These are phyloP conservation scores for Eristalinus aeneus DNA, from an alignment of 2,888 invertebrate species.

Conservation along the genomic window DNA sequence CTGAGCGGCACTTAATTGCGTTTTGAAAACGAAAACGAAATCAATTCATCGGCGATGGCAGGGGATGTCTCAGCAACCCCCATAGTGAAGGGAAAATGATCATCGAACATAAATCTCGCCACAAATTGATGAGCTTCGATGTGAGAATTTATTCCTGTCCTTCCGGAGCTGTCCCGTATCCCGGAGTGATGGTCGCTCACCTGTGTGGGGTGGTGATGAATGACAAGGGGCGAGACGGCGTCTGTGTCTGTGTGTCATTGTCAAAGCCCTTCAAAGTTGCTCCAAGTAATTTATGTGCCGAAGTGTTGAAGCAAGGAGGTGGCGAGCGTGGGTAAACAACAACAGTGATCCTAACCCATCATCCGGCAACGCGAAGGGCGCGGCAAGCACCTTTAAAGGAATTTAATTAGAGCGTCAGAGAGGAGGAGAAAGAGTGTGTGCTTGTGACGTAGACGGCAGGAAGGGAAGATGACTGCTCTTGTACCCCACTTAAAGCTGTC, in stretches of 20 bases:
- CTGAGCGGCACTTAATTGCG: constrained; percentile 15
- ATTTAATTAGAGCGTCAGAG: constrained; percentile 25
- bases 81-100: neutral
- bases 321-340: neutral
- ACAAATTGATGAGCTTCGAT: constrained; percentile 45
- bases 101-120: constrained; percentile 37
- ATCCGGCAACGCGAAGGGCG: neutral
- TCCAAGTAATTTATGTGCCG: constrained; percentile 30
- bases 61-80: neutral
- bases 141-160: constrained; percentile 38
- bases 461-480: neutral
- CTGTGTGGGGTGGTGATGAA: constrained; percentile 17
- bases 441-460: neutral
- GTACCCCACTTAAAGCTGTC: neutral
- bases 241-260: constrained; percentile 34
- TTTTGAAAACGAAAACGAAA: constrained; percentile 14
- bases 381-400: constrained; percentile 2
- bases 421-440: neutral
- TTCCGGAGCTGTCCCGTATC: neutral
- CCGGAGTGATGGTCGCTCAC: constrained; percentile 11
- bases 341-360: neutral
- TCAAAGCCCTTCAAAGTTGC: constrained; percentile 34
- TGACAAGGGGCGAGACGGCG: constrained; percentile 5
- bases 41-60: constrained; percentile 14
- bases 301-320: neutral